phyloP scores from a whole-genome alignment of 2,797 vertebrate genomes.

The Lepilemur ruficaudatus region DNA sequence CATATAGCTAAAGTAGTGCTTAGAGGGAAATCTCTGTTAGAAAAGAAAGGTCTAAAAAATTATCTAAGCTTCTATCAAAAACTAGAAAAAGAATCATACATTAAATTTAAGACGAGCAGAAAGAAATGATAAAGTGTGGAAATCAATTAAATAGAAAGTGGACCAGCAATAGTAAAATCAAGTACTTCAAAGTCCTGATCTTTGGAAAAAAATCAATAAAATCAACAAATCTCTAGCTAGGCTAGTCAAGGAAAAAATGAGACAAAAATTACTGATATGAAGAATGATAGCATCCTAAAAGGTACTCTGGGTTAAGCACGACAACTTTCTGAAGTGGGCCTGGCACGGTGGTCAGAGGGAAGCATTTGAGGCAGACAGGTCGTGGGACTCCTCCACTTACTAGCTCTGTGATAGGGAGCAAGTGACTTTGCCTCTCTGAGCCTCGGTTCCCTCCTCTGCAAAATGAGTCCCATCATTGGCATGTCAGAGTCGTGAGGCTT shows the following conservation, averaged over 20 bases:
- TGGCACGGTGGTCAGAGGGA: rapidly evolving
- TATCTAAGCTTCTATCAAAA: too few relatives aligned
- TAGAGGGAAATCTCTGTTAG: not conserved
- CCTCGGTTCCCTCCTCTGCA: not conserved
- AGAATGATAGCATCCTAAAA: not conserved
- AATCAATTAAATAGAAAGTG: not conserved
- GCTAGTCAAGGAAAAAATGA: not conserved
- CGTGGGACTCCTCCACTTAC: not conserved
- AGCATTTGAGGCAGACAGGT: not conserved
- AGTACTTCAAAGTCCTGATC: not conserved
- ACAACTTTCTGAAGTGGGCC: not conserved
- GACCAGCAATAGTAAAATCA: not conserved
- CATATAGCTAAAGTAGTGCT: not conserved
- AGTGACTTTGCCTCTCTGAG: not conserved
- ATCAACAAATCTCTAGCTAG: not conserved
- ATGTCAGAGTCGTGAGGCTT: not conserved
- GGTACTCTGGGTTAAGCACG: rapidly evolving
- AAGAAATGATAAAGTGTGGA: not conserved
- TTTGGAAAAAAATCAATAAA: not conserved
- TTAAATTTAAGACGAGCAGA: not conserved
- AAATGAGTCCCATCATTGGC: not conserved
- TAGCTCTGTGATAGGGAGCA: not conserved
- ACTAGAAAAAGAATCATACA: not conserved
- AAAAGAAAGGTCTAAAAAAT: not conserved
- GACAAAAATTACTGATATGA: not conserved